Evolutionary conservation across 2,888 invertebrate species (phyloP), one percentile per base, ranked within the genome.

Genomic region (Cantharis rufa): DNA sequence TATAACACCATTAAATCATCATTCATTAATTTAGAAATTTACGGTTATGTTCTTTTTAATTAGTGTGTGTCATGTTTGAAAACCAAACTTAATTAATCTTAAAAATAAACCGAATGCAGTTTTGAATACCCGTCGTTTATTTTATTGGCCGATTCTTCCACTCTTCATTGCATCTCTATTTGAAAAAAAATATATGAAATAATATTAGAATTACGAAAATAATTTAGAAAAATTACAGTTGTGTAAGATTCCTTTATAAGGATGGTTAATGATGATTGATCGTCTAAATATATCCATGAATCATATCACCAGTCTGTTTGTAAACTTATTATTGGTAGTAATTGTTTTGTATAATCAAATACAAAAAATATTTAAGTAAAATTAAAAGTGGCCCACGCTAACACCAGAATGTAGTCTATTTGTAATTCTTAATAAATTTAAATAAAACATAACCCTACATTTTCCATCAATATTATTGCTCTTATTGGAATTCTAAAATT

Each of bases 61-160:
- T 72, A 72, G 72, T 66, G 66, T 72, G 66, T 66, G 72, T 72
- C 72, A 72, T 72, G 72, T 72, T 66, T 66, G 68, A 66, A 68
- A 66, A 32, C n/a, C 64, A 71, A 66, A 61, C 32, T 72, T 72
- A 72, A 72, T 72, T 72, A 66, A 66, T 48, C 32, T 66, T 68
- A 15, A 66, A 66, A 72, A 66, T 18, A 66, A 66, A 66, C 64
- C 9, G n/a, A 48, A 48, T 48, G n/a, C 48, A 48, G n/a, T 48
- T 48, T 48, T 2, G 48, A 24, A 24, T 24, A 24, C 24, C 7
- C n/a, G n/a, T n/a, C 48, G n/a, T 48, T 48, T 48, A n/a, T 48
- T 48, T n/a, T 5, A 48, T 48, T 48, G 48, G 48, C 48, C n/a
- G n/a, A 48, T 48, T n/a, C 13, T n/a, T 48, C 9, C 48, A 48